Base-by-base conservation (phyloP, 2,888 invertebrate genomes). In the Chesias legatella region DNA sequence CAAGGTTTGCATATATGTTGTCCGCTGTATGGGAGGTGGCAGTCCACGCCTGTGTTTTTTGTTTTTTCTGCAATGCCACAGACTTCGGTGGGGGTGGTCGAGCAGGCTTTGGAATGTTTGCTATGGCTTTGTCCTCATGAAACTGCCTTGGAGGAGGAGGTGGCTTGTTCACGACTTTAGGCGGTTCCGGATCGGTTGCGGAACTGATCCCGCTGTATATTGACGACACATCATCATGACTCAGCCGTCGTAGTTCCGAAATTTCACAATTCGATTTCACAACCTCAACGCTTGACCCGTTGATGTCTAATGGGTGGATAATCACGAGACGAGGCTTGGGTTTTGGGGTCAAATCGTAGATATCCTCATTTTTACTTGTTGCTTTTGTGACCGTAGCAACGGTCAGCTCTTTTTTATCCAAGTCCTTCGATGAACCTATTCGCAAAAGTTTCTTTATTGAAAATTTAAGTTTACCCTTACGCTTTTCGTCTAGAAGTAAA, bases 241-340 rank as follows among this genome's bases (percentile, higher is more conserved):
- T 86, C 56, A 85, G 52, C 46, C 84, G 66, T 21, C 84, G 72
- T 32, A 77, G 53, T 48, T 80, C 84, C 6, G 78, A 58, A 36
- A 80, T 78, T 67, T 88, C 89, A 57, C 76, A 74, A 60, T 86
- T 88, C 1, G 85, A 79, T 68, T 90, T 91, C 48, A 95, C 91
- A 23, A 95, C 95, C 68, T 95, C 94, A 1, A 95, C 94, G 46
- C 90, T 93, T 6, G 93, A 92, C 20, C 94, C 94, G 72, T 95
- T 95, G 44, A 96, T 90, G 64, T 96, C 96, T 58, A 95, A 88
- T 7, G 96, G 96, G 88, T 96, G 96, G 48, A 96, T 95, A 56
- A 96, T 96, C 45, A 96, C 95, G 11, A 95, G 86, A 8, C 94
- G 90, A 1, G 94, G 94, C 63, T 94, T 94, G 4, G 91, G 90